These are phyloP conservation scores for Merluccius polli DNA, from an alignment of 2,797 vertebrate genomes.

Conservation along the genomic window DNA sequence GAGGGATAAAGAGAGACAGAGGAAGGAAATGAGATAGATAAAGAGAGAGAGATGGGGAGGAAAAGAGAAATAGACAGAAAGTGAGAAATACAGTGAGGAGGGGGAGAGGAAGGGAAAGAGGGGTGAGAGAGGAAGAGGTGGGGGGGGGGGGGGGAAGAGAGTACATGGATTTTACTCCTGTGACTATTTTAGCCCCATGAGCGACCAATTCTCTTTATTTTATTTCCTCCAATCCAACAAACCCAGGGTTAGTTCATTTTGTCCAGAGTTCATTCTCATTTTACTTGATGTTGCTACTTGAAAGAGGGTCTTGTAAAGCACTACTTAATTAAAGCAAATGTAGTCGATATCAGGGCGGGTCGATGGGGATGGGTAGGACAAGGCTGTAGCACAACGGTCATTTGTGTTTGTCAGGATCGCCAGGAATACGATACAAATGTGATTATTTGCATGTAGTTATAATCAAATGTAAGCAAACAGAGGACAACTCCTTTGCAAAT, in stretches of 20 bases:
- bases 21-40: no score
- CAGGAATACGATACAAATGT: background rate
- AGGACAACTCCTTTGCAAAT: background rate
- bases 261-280: slow-evolving; percentile 10
- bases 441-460: background rate
- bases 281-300: slow-evolving; percentile 1
- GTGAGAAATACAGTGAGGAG: background rate
- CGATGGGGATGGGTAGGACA: background rate
- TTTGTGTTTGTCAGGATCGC: background rate
- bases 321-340: background rate
- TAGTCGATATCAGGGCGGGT: background rate
- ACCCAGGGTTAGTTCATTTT: background rate
- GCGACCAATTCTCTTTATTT: background rate
- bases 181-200: background rate
- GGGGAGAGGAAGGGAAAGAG: background rate
- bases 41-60: no score
- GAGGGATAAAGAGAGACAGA: no score
- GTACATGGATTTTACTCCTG: background rate
- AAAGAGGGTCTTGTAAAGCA: background rate
- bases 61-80: no score
- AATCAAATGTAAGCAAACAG: background rate
- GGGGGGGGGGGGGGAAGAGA: slow-evolving; percentile 7
- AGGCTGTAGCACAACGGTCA: background rate
- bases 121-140: slow-evolving; percentile 4
- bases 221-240: background rate